Evolutionary conservation across 2,797 vertebrate genomes (phyloP), one percentile per base, ranked within the genome.

Genomic region (Argya squamiceps): DNA sequence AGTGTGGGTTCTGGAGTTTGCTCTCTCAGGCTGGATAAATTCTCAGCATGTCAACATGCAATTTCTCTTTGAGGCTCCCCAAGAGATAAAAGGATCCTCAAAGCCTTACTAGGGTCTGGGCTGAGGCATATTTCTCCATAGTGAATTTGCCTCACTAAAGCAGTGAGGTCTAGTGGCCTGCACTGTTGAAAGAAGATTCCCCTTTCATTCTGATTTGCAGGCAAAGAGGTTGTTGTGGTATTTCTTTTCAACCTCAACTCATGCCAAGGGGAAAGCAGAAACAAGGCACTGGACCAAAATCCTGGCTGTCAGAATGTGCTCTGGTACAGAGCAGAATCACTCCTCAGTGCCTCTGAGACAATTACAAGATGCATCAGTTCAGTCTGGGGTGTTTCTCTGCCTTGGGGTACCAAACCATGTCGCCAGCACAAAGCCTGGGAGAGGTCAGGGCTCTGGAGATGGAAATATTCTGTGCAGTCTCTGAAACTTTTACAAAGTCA

Each of bases 271-370:
- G 36, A 85, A 90, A 74, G 41, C 47, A 89, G 34, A 70, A 85
- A 80, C 34, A 46, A 73, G 10, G 36, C 30, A 85, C 29, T 15
- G 73, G 26, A 88, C 37, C 56, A 74, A 94, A 80, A 76, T 30
- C 55, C 7, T 43, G n/a, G 4, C 59, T 59, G 50, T 30, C 0
- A 0, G 0, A 87, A 67, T 0, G 1, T 12, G 14, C 12, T 64
- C 30, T 84, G 30, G 11, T 73, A 46, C 24, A 74, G 32, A 43
- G 26, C 3, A 10, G 30, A 60, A 64, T 53, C 46, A 74, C 14
- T 20, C 12, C 24, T 34, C 56, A 26, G 47, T n/a, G 37, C 39
- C 63, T 47, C 70, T 56, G 37, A 7, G 17, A 67, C 47, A 84
- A 60, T 52, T 16, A 46, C 12, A 85, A 69, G 87, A 89, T 0